Evolutionary conservation across 2,888 invertebrate genomes (phyloP).

Genomic region (Ferrisia virgata): DNA sequence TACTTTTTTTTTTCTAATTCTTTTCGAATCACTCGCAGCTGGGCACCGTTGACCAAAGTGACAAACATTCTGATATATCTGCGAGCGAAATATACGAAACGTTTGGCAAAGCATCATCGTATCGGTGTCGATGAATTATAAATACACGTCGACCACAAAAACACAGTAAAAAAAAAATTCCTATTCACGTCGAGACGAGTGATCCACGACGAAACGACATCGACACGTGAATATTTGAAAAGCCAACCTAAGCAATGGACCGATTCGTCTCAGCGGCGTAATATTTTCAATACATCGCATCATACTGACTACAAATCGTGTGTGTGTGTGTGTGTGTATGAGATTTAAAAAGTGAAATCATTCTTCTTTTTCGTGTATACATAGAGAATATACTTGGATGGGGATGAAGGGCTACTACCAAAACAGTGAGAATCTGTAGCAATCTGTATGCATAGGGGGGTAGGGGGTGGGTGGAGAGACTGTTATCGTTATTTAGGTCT

Average conservation of each 20-base stretch:
- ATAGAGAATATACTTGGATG: no score
- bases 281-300: not conserved
- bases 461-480: not conserved
- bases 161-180: not conserved
- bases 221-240: not conserved
- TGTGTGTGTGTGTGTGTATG: no score
- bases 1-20: no score
- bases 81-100: not conserved
- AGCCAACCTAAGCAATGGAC: not conserved
- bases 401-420: no score
- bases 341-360: not conserved
- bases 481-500: not conserved
- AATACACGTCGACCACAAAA: not conserved
- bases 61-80: not conserved
- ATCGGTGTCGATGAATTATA: not conserved
- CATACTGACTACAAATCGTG: not conserved
- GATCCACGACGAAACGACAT: not conserved
- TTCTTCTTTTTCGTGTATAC: no score
- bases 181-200: not conserved
- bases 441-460: no score
- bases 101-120: not conserved
- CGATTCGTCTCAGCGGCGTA: not conserved
- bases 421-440: not conserved
- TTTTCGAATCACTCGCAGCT: not conserved
- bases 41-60: not conserved